phyloP scores from a whole-genome alignment of 2,113 vertebrate genomes.

The Typhlomys cinereus region DNA sequence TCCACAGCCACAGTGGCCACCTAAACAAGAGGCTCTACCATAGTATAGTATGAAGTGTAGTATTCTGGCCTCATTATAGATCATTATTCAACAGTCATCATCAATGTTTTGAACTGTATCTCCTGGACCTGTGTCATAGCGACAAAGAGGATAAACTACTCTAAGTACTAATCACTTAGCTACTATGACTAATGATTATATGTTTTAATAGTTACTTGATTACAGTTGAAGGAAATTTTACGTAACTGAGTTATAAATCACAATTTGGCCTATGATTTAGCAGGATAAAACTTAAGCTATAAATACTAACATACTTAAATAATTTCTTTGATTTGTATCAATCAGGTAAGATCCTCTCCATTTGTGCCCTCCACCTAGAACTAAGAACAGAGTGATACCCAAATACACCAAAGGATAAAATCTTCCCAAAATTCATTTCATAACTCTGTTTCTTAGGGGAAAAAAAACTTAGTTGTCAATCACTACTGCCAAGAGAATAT shows the following conservation, averaged over 20 bases:
- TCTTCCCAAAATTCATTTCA: conserved; percentile 62
- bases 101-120: not conserved
- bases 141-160: not conserved
- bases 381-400: conserved; percentile 4
- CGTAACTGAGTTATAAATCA: conserved; percentile 38
- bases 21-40: conserved; percentile 7
- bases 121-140: not conserved
- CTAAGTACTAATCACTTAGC: conserved; percentile 11
- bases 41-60: not conserved
- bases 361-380: not conserved
- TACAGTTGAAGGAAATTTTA: not conserved
- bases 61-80: not conserved
- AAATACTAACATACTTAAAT: conserved; percentile 20
- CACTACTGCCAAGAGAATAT: conserved; percentile 68
- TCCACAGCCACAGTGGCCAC: not conserved
- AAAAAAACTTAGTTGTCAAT: conserved; percentile 72
- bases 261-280: conserved; percentile 49
- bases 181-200: not conserved
- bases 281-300: conserved; percentile 41
- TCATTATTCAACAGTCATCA: not conserved
- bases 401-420: conserved; percentile 41
- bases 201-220: conserved; percentile 23
- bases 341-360: not conserved
- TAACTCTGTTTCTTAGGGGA: conserved; percentile 61
- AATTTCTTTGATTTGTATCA: not conserved